Conservation (phyloP, 2,888 invertebrate genomes). For the Conistra vaccinii region DNA sequence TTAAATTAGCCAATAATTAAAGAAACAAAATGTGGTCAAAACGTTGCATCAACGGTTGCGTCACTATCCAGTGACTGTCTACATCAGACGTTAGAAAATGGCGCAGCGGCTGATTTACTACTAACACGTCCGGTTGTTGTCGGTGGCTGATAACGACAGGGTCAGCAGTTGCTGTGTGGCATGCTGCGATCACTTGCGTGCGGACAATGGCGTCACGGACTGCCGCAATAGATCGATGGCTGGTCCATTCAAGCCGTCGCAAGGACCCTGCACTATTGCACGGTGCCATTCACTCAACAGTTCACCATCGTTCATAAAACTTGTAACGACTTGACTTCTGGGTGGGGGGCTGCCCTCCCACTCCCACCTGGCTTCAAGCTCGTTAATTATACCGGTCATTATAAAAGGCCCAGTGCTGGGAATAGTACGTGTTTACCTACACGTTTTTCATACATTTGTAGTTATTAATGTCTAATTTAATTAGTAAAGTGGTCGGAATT, state of each 20-base stretch:
- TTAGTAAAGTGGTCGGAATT: slow-evolving; percentile 26
- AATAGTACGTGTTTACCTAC: slow-evolving; percentile 18
- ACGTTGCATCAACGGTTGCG: background rate
- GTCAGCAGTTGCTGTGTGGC: slow-evolving; percentile 58
- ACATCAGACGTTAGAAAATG: slow-evolving; percentile 2
- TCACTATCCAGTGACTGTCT: background rate
- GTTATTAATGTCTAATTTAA: slow-evolving; percentile 31
- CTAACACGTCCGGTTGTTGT: slow-evolving; percentile 22
- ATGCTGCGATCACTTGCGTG: slow-evolving; percentile 52
- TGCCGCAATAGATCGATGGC: slow-evolving; percentile 60
- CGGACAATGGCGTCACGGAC: slow-evolving; percentile 78
- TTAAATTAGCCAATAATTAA: background rate
- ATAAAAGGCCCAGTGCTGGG: slow-evolving; percentile 28
- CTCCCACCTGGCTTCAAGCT: background rate
- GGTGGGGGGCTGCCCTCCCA: background rate
- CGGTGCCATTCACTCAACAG: slow-evolving; percentile 67
- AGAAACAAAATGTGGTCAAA: background rate
- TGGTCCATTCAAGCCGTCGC: slow-evolving; percentile 72
- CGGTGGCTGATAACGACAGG: slow-evolving; percentile 31
- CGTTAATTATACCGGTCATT: slow-evolving; percentile 34
- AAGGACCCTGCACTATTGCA: slow-evolving; percentile 68
- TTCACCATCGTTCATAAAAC: slow-evolving; percentile 51
- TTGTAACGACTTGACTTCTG: slow-evolving; percentile 19
- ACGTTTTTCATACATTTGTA: slow-evolving; percentile 10
- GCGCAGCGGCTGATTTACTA: slow-evolving; percentile 23